Evolutionary conservation across 2,113 vertebrate species (phyloP).

Genomic region (Microtus pennsylvanicus): DNA sequence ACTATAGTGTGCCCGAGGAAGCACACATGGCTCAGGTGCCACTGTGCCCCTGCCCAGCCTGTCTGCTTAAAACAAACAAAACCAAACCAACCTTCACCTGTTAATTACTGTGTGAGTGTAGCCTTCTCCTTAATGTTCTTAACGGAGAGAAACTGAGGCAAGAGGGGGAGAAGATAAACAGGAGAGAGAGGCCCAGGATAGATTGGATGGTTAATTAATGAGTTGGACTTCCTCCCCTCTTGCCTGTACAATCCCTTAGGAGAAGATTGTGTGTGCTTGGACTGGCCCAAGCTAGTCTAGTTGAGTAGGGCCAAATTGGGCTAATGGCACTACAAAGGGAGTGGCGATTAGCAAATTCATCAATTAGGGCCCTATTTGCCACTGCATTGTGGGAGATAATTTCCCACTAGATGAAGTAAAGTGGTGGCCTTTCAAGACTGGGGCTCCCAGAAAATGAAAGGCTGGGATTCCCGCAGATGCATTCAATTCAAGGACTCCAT

Average conservation of each 20-base stretch:
- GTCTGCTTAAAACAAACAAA: not conserved
- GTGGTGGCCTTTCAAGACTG: constrained; percentile 41
- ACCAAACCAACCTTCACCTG: not conserved
- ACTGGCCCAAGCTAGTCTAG: not conserved
- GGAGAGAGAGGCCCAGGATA: not conserved
- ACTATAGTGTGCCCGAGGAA: not conserved
- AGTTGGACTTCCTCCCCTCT: not conserved
- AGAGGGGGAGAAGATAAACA: not conserved
- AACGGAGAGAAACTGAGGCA: constrained; percentile 18
- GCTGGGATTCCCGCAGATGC: not conserved
- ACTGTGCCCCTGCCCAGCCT: not conserved
- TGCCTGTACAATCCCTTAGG: not conserved
- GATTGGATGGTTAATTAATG: not conserved
- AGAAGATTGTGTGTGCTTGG: not conserved
- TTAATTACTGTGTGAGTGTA: not conserved
- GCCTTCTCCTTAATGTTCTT: not conserved
- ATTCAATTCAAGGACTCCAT: constrained; percentile 2
- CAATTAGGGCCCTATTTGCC: constrained; percentile 13
- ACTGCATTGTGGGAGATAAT: constrained; percentile 46
- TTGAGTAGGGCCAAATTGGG: not conserved
- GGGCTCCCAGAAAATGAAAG: constrained; percentile 58
- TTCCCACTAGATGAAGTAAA: constrained; percentile 29
- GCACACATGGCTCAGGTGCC: not conserved
- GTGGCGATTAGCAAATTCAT: constrained; percentile 30
- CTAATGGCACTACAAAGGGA: constrained; percentile 44